phyloP scores from a whole-genome alignment of 2,888 invertebrate species.

The Tinea semifulvella region DNA sequence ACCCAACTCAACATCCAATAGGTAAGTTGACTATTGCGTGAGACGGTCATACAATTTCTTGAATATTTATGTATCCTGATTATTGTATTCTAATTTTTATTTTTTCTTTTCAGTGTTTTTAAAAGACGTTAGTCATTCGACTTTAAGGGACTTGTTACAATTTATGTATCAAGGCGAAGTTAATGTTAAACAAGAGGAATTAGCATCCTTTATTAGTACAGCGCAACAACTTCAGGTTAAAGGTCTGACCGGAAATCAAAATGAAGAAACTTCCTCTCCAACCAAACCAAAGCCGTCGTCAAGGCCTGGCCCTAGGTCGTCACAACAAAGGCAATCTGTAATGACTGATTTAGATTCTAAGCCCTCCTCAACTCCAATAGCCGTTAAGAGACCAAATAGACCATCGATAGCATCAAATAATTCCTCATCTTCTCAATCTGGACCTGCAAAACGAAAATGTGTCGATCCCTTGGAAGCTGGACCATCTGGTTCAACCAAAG shows the following conservation, averaged over 20 bases:
- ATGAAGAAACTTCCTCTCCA: constrained; percentile 66
- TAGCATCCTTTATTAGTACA: constrained; percentile 76
- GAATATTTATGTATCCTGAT: too few species aligned
- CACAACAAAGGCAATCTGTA: constrained; percentile 69
- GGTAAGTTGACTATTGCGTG: too few species aligned
- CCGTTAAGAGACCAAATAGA: constrained; percentile 72
- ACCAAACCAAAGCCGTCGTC: constrained; percentile 67
- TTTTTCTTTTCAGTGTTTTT: too few species aligned
- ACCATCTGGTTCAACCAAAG: constrained; percentile 64
- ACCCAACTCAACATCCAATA: constrained; percentile 73
- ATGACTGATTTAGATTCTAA: constrained; percentile 70
- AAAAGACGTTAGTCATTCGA: constrained; percentile 76
- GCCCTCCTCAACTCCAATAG: constrained; percentile 70
- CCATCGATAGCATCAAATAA: constrained; percentile 70
- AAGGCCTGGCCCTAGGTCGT: constrained; percentile 71
- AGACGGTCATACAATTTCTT: too few species aligned
- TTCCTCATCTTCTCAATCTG: constrained; percentile 67
- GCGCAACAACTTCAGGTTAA: constrained; percentile 77
- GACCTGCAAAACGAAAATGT: constrained; percentile 65
- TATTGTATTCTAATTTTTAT: too few species aligned
- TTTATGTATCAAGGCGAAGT: constrained; percentile 79
- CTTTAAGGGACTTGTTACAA: constrained; percentile 74
- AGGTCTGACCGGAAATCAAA: constrained; percentile 73
- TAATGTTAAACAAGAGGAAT: constrained; percentile 76
- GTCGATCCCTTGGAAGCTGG: constrained; percentile 71